Percentiles rank a stretch among this genome's conserved stretches.
phyloP scores from a whole-genome alignment of 2,113 vertebrate genomes.

The Tichodroma muraria region DNA sequence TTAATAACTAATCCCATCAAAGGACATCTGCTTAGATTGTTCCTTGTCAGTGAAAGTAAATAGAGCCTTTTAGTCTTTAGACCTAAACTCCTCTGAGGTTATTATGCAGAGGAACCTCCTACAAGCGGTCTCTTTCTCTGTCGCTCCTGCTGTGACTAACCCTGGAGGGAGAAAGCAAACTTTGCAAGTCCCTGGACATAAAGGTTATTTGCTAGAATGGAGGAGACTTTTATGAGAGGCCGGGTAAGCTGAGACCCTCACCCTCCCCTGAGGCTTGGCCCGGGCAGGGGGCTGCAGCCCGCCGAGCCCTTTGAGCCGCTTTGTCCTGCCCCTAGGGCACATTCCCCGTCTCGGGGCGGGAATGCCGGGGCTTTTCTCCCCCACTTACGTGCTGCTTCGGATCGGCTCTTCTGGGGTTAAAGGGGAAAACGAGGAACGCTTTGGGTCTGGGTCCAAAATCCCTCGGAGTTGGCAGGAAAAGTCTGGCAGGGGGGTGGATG shows the following conservation, averaged over 20 bases:
- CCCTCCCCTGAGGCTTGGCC: not conserved
- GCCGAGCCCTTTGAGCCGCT: not conserved
- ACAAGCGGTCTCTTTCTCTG: constrained; percentile 20
- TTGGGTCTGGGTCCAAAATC: not conserved
- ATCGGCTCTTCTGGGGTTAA: not conserved
- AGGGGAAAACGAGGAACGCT: fast-evolving
- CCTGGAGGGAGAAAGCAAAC: constrained; percentile 61
- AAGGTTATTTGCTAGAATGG: constrained; percentile 32
- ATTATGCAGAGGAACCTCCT: constrained; percentile 34
- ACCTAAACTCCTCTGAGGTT: constrained; percentile 43
- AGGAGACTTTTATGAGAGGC: not conserved
- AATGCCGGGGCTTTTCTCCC: fast-evolving
- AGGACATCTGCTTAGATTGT: constrained; percentile 69
- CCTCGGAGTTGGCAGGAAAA: fast-evolving
- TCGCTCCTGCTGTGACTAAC: constrained; percentile 28
- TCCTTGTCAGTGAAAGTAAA: constrained; percentile 62
- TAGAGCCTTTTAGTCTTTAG: constrained; percentile 60
- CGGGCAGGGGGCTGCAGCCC: not conserved
- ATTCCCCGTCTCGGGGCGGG: not conserved
- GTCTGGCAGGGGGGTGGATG: not conserved
- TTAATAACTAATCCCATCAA: constrained; percentile 72
- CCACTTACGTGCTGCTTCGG: fast-evolving
- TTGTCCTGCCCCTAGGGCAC: not conserved
- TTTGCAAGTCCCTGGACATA: constrained; percentile 14
- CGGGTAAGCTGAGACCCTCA: not conserved